These are phyloP conservation scores for Notiomystis cincta DNA, from an alignment of 2,113 vertebrate species.

Conservation along the genomic window DNA sequence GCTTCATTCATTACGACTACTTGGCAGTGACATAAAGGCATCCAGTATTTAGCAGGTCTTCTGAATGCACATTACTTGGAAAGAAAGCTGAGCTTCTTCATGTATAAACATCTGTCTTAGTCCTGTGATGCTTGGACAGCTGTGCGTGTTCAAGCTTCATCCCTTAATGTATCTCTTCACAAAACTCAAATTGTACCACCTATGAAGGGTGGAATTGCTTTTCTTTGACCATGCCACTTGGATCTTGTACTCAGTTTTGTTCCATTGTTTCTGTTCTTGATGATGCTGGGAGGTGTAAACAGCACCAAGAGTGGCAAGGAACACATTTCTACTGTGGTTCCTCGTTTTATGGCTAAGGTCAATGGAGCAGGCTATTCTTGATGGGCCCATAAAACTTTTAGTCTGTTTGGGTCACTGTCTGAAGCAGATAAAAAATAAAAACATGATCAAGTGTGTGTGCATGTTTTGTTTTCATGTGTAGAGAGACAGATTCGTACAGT, in stretches of 20 bases:
- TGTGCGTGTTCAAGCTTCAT: neutral
- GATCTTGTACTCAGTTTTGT: neutral
- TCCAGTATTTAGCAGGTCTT: constrained; percentile 41
- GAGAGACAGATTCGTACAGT: neutral
- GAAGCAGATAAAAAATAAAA: neutral
- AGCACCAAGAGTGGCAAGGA: neutral
- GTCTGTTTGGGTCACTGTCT: neutral
- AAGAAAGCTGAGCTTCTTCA: constrained; percentile 15
- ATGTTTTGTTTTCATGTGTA: neutral
- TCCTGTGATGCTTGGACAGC: neutral
- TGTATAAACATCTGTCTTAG: constrained; percentile 8
- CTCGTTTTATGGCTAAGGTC: neutral
- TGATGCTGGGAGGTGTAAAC: neutral
- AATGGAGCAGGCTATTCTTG: neutral
- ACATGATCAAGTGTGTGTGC: neutral
- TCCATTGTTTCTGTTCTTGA: neutral
- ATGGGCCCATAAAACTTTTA: neutral
- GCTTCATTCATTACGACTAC: neutral
- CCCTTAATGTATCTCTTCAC: neutral
- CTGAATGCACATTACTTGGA: neutral
- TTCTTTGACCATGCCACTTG: neutral
- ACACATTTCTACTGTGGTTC: neutral
- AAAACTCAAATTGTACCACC: neutral
- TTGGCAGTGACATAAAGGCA: constrained; percentile 49
- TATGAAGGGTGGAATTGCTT: neutral